Base-by-base conservation (phyloP, 2,113 vertebrate species). In the Dasyprocta punctata region DNA sequence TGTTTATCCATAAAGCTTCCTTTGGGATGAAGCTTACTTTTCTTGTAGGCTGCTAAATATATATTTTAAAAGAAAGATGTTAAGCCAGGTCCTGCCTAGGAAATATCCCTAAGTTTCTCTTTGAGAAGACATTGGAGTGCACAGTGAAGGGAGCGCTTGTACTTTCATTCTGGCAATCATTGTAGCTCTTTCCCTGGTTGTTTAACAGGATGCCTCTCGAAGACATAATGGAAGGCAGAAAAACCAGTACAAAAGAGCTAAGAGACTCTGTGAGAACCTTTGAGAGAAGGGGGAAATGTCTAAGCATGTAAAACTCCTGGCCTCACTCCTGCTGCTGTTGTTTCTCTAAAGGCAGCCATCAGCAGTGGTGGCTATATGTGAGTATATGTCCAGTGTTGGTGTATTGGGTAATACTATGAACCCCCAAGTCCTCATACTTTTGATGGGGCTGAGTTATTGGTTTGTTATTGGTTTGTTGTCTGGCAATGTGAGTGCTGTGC, bases 31-130 rank as follows among this genome's bases (percentile, higher is more conserved):
- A 67, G 60, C 60, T 97, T 73, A 44, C 71, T 84, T 83, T 85
- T 71, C 71, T 38, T 26, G 47, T 84, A 85, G 49, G 38, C 73
- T 94, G 47, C 85, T 94, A 93, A 95, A 84, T 69, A 54, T 90
- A 30, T 41, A 73, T 88, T 82, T 78, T 56, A 58, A 91, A 92
- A 94, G 86, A 86, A 60, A 96, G 7, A 56, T 93, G 41, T 91
- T 67, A 87, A 96, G 44, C 86, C 30, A 61, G 2, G 7, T 84
- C 80, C 91, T 96, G 54, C 83, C 92, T 69, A 38, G 47, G 78
- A 87, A 95, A 81, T 95, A n/a, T 47, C 13, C 84, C 65, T 47
- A 71, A 30, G 60, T 49, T 69, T 96, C 69, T 96, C 92, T 96
- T 56, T 61, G 33, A 86, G 86, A 81, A 90, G 87, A 80, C 30